Conservation (phyloP, 2,113 vertebrate species). For the Chionis minor region DNA sequence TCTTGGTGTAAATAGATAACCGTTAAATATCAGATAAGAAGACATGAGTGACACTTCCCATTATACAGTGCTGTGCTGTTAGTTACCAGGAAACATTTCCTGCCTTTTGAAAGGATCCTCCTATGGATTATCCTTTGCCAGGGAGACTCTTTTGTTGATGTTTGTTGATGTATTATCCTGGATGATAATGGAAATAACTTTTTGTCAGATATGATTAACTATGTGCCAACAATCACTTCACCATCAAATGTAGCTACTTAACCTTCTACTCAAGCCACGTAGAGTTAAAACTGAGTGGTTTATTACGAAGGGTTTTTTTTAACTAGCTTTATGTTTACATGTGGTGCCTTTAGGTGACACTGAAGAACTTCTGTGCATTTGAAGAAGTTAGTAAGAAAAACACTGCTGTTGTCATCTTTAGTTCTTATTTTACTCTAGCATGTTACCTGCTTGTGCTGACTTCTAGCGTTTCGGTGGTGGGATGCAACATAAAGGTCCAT, state of each 20-base stretch:
- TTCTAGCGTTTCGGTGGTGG: background rate
- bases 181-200: background rate
- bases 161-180: conserved; percentile 18
- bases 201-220: background rate
- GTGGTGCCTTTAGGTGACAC: background rate
- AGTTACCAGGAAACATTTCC: background rate
- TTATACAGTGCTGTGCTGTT: background rate
- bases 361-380: background rate
- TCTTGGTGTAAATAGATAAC: conserved; percentile 26
- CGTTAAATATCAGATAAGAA: background rate
- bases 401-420: background rate
- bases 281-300: background rate
- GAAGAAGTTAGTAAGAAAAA: background rate
- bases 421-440: background rate
- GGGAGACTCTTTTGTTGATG: background rate
- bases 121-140: background rate
- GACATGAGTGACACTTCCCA: background rate
- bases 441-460: background rate
- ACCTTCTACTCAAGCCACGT: background rate
- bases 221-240: background rate
- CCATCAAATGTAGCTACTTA: background rate
- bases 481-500: background rate
- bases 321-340: background rate
- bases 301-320: background rate
- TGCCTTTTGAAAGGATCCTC: conserved; percentile 10